Percentiles rank a stretch among this genome's conserved stretches.
phyloP scores from a whole-genome alignment of 2,888 invertebrate genomes.

The Marasmarcha lunaedactyla region DNA sequence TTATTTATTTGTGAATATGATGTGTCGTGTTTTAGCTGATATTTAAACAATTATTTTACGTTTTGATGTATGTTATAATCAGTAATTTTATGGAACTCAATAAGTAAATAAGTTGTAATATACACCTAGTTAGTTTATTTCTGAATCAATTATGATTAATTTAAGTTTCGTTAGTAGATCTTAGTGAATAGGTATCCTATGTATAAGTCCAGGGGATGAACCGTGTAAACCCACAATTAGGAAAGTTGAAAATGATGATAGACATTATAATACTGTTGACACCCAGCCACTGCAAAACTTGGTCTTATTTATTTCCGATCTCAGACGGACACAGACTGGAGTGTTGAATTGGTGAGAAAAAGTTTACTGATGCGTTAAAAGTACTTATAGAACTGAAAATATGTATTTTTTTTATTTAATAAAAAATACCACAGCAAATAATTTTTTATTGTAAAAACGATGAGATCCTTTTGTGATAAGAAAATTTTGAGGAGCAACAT shows the following conservation, averaged over 20 bases:
- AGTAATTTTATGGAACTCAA: constrained; percentile 8
- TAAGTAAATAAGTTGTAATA: constrained; percentile 7
- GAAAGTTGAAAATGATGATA: constrained; percentile 6
- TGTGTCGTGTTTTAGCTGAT: constrained; percentile 21
- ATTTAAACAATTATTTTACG: constrained; percentile 14
- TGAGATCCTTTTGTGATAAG: background rate
- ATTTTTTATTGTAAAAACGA: constrained; percentile 6
- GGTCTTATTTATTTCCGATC: constrained; percentile 56
- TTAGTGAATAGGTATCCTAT: no score
- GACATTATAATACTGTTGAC: constrained; percentile 37
- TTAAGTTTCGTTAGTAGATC: background rate
- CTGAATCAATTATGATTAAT: constrained; percentile 13
- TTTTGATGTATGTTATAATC: constrained; percentile 9
- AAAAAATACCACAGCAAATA: constrained; percentile 48
- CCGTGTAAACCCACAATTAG: background rate
- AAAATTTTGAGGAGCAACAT: no score
- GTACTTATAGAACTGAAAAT: constrained; percentile 66
- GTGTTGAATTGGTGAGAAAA: constrained; percentile 64
- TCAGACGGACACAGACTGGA: constrained; percentile 43
- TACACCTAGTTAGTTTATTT: constrained; percentile 24
- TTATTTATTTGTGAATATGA: constrained; percentile 22
- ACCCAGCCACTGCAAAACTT: constrained; percentile 17
- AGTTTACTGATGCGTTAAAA: constrained; percentile 62
- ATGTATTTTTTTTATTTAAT: constrained; percentile 66
- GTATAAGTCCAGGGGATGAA: no score